Base-by-base conservation (phyloP, 2,113 vertebrate species). In the Hypocryptadius cinnamomeus region DNA sequence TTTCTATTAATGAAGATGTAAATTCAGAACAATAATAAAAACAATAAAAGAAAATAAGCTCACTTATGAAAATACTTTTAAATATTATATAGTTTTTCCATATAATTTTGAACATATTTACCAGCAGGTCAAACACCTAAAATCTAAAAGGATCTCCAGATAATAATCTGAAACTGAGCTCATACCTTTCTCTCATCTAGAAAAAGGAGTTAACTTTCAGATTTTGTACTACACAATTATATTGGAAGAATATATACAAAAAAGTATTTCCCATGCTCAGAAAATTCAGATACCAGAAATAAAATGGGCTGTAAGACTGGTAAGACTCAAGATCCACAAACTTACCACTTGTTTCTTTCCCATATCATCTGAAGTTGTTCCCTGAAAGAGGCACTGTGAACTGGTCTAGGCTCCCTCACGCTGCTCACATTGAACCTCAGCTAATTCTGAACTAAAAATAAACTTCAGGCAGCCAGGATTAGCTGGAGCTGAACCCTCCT, bases 301-400 rank as follows among this genome's bases (percentile, higher is more conserved):
- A 53, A 71, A 89, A 81, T 73, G 40, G 37, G 15, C 45, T 28
- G 1, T 27, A 65, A 56, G 10, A 51, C 37, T 28, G 31, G 13
- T 21, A 81, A 74, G 54, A 71, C 14, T 72, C 13, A 71, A 73
- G 15, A 35, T 44, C 28, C n/a, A 66, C 39, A 80, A 33, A 97
- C 97, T 97, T 93, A 98, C 98, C 97, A 97, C 97, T 92, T 96
- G 98, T 71, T 97, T 98, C 95, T 97, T 98, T 44, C 96, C 97
- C 98, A 98, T 98, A 54, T 68, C 35, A 87, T 89, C 69, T 86
- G 92, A 87, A 85, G 85, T 45, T 15, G 56, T 53, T 92, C 39
- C 60, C 51, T 45, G 42, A 64, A 11, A 50, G 77, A 53, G 69
- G 90, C 68, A 51, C 80, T 73, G 56, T 87, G 84, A 93, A 56